Base-by-base conservation (phyloP, 2,113 vertebrate genomes). In the Cryptomyrus ogoouensis region DNA sequence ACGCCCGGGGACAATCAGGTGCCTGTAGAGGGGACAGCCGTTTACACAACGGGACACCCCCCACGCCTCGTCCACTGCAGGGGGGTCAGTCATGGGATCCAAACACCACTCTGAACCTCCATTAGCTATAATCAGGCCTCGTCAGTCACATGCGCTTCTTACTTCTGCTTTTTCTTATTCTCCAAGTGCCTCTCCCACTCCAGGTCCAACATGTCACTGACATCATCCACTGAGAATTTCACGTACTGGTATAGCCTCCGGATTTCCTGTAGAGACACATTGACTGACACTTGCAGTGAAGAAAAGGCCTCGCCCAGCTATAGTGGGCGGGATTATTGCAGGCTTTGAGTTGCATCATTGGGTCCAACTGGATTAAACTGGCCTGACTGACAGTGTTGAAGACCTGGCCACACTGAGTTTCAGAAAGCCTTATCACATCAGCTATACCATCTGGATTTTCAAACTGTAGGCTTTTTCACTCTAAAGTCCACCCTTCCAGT, bases 101-200 rank as follows among this genome's bases (percentile, higher is more conserved):
- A 70, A 66, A 13, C 62, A 13, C 27, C n/a, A 31, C 62, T 13
- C 27, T 31, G 62, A 12, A 70, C 62, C 62, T 27, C 62, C 13
- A 42, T 42, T 7, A 80, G 74, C 15, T 19, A 80, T 35, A 27
- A 19, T 10, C 70, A 35, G 31, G 42, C 3, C 35, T 77, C 7
- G 8, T 27, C 27, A 3, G 62, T 27, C 62, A 66, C 62, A 3
- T 3, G n/a, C 2, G 1, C 31, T 6, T 7, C 74, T 95, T 90
- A 98, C 99, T 95, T 99, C 84, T 97, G 97, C 66, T 97, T 98
- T 83, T 94, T 98, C 92, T 96, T 97, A 92, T 97, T 97, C 83
- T 99, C 97, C 95, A 99, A 92, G 90, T 98, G 96, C 70, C 95
- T 96, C 86, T 99, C 98, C 99, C 99, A 99, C 90, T 99, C 98